phyloP scores from a whole-genome alignment of 2,888 invertebrate species.

The Netelia inedita region DNA sequence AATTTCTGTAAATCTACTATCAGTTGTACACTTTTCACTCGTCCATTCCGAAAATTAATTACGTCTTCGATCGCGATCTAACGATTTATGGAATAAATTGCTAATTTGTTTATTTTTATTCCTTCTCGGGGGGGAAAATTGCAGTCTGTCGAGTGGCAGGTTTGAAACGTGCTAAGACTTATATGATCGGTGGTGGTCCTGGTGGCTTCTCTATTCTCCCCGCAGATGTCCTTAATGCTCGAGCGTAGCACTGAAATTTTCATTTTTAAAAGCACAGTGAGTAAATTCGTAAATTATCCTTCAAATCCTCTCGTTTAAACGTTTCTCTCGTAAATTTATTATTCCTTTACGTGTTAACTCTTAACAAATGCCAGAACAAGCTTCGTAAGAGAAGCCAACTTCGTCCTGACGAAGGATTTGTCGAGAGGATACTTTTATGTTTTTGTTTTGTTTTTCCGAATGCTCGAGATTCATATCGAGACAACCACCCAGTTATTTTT shows the following conservation, averaged over 20 bases:
- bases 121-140: slow-evolving; percentile 69
- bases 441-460: not conserved
- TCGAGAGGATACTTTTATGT: slow-evolving; percentile 37
- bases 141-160: slow-evolving; percentile 82
- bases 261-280: slow-evolving; percentile 80
- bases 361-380: slow-evolving; percentile 28
- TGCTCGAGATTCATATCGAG: slow-evolving; percentile 35
- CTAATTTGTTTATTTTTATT: slow-evolving; percentile 74
- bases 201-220: slow-evolving; percentile 80
- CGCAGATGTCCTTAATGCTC: slow-evolving; percentile 78
- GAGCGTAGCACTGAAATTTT: slow-evolving; percentile 75
- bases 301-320: slow-evolving; percentile 44
- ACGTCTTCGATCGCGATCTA: not conserved
- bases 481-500: slow-evolving; percentile 32
- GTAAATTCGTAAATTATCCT: slow-evolving; percentile 75
- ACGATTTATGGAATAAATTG: slow-evolving; percentile 6
- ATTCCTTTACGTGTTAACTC: slow-evolving; percentile 8
- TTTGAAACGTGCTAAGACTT: slow-evolving; percentile 80
- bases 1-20: too few relatives aligned
- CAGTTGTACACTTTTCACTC: not conserved
- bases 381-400: slow-evolving; percentile 18
- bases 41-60: not conserved
- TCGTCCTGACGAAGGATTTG: slow-evolving; percentile 34
- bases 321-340: slow-evolving; percentile 38
- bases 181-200: slow-evolving; percentile 80